phyloP scores from a whole-genome alignment of 2,113 vertebrate genomes.

The Myodes glareolus region DNA sequence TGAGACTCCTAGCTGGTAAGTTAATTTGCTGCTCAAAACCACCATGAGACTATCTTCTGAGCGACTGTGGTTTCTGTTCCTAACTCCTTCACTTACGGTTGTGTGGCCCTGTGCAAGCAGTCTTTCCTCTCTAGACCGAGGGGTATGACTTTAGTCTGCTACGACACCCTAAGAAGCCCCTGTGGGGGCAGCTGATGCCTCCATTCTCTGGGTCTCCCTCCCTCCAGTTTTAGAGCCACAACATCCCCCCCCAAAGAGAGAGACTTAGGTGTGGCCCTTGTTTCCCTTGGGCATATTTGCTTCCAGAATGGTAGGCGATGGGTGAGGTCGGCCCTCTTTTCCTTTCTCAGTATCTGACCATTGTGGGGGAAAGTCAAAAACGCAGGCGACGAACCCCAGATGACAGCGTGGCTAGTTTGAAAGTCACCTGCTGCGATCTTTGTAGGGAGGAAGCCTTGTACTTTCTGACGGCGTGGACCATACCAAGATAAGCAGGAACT shows the following conservation, averaged over 20 bases:
- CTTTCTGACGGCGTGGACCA: neutral
- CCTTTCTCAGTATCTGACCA: neutral
- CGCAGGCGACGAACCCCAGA: fast-evolving
- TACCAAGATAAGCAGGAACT: neutral
- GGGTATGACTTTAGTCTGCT: neutral
- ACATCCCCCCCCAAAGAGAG: neutral
- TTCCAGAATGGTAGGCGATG: neutral
- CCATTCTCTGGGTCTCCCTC: neutral
- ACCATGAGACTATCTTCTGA: neutral
- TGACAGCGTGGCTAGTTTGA: neutral
- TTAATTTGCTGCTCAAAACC: neutral
- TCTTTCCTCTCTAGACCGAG: neutral
- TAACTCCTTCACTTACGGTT: neutral
- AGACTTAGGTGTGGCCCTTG: neutral
- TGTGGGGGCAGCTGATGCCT: neutral
- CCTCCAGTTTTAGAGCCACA: neutral
- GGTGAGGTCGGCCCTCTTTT: neutral
- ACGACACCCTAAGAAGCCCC: neutral
- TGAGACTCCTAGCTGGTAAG: neutral
- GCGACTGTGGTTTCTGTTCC: neutral
- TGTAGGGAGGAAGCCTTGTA: neutral
- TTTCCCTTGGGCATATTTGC: neutral
- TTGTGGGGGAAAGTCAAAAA: neutral
- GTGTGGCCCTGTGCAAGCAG: neutral
- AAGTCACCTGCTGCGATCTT: neutral